A percentile compares a stretch with the other conserved stretches of the same genome.
phyloP scores from a whole-genome alignment of 2,113 vertebrate genomes.

The Craseonycteris thonglongyai region DNA sequence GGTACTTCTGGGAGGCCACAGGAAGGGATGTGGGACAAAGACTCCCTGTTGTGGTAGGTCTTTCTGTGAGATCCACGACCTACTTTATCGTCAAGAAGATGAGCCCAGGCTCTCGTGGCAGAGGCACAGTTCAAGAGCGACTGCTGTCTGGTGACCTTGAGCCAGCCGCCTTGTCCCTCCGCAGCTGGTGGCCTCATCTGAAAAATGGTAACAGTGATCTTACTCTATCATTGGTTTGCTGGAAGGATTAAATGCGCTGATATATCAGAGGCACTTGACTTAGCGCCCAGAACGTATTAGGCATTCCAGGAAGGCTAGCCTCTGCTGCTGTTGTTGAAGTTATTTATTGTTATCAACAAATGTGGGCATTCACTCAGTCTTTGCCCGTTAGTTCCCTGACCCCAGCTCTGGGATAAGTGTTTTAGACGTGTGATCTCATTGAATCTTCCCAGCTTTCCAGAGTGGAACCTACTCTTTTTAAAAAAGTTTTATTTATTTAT shows the following conservation, averaged over 20 bases:
- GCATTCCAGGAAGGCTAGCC: neutral
- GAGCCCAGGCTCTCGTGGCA: neutral
- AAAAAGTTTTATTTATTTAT: too few relatives aligned
- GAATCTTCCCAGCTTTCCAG: neutral
- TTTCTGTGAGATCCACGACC: constrained; percentile 13
- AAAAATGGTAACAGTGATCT: neutral
- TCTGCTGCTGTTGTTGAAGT: neutral
- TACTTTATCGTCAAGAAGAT: constrained; percentile 4
- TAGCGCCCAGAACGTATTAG: neutral
- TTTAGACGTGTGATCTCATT: neutral
- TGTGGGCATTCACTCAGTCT: neutral
- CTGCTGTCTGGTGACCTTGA: neutral
- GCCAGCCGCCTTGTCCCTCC: neutral
- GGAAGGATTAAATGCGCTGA: neutral
- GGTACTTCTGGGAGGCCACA: constrained; percentile 53
- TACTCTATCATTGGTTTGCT: neutral
- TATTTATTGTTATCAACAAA: neutral
- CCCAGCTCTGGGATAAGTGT: neutral
- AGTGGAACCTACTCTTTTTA: neutral
- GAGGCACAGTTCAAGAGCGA: neutral
- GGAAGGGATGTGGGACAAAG: neutral
- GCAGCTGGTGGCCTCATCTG: neutral
- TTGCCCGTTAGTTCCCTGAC: neutral
- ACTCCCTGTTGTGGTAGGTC: constrained; percentile 4
- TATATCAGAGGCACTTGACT: neutral